Evolutionary conservation across 1,140 invertebrate species (phyloP), one percentile per base, ranked within the genome.

Genomic region (Prorops nasuta): DNA sequence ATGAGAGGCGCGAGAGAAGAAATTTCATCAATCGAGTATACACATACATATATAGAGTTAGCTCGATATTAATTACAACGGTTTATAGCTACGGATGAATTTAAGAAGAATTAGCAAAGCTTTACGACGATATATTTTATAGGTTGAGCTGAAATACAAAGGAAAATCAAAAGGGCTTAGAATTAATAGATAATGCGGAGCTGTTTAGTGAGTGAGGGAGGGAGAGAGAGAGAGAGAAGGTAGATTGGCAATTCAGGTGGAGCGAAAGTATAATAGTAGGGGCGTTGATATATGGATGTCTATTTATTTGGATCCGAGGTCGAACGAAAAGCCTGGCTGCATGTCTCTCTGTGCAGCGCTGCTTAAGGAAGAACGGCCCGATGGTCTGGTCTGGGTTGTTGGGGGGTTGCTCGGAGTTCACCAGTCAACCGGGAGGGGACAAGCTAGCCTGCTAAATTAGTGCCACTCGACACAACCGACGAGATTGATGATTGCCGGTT

Each of bases 361-460:
- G 42, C 20, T n/a, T n/a, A n/a, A n/a, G n/a, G n/a, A n/a, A n/a
- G n/a, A n/a, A n/a, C n/a, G n/a, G n/a, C n/a, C n/a, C n/a, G n/a
- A n/a, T n/a, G n/a, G n/a, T n/a, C n/a, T n/a, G n/a, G n/a, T n/a
- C n/a, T n/a, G n/a, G n/a, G n/a, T n/a, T n/a, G n/a, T n/a, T n/a
- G n/a, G n/a, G n/a, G n/a, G n/a, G n/a, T n/a, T n/a, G n/a, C n/a
- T n/a, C n/a, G n/a, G 41, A 12, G 22, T 21, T 44, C 52, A 45
- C 49, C 55, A 58, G 51, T 54, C 51, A 53, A 66, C 54, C 60
- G 50, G 51, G 51, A 62, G 59, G 53, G 63, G 59, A 71, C 71
- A 72, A 63, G n/a, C n/a, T n/a, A n/a, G 68, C 63, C 67, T 66
- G 61, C 62, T 66, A 69, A 74, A 74, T 74, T 72, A 72, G 64